These are phyloP conservation scores for Scylla paramamosain DNA, from an alignment of 1,140 invertebrate genomes.

Conservation along the genomic window DNA sequence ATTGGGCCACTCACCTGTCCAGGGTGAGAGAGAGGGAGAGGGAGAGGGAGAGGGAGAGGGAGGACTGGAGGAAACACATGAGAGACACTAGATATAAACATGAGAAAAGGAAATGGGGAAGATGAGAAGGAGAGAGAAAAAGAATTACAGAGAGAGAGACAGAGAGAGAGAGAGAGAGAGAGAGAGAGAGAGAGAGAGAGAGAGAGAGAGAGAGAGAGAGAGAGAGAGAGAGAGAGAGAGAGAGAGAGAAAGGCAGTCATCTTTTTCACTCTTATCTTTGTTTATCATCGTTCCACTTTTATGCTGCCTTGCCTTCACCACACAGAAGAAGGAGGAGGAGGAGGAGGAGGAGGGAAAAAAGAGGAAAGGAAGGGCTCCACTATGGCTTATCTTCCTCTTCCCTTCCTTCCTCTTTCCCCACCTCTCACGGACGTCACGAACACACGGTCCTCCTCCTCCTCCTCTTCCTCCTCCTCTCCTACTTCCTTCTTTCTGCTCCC, in stretches of 20 bases:
- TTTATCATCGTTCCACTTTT: neutral
- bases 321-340: neutral
- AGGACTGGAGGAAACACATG: too few species aligned
- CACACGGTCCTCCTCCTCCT: neutral
- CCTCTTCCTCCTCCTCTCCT: neutral
- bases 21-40: neutral
- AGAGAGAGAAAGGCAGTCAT: too few species aligned
- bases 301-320: conserved; percentile 8
- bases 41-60: neutral
- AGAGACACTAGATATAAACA: too few species aligned
- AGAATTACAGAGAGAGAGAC: too few species aligned
- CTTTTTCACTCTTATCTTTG: neutral
- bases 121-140: too few species aligned
- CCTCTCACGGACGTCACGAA: too few species aligned
- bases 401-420: neutral
- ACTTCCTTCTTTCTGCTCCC: neutral
- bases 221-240: too few species aligned
- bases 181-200: too few species aligned
- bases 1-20: neutral
- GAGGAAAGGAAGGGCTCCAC: neutral
- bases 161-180: too few species aligned
- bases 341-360: neutral
- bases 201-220: too few species aligned
- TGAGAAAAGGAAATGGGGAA: too few species aligned
- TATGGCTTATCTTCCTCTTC: neutral